Evolutionary conservation across 2,113 vertebrate genomes (phyloP), one percentile per base, ranked within the genome.

Genomic region (Prionailurus viverrinus): DNA sequence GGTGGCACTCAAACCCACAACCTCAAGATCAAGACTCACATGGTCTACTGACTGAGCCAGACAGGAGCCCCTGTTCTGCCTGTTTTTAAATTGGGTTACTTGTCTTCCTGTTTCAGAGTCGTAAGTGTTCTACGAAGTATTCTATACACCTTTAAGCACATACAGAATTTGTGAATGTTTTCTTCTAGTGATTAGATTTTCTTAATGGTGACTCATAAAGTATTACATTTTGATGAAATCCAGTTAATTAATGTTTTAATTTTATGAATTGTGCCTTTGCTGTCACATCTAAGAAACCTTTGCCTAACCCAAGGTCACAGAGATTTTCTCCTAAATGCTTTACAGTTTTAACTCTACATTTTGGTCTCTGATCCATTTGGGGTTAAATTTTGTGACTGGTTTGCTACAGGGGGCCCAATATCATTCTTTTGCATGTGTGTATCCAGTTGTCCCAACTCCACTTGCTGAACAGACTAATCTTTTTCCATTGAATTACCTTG

Each of bases 211-310:
- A 87, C 6, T 58, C 16, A 14, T 36, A 48, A 55, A 27, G 82
- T 41, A 91, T 55, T 73, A 87, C 33, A 27, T 95, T 91, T 41
- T 81, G 41, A 95, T 92, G 74, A 73, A 41, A 73, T 87, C 25
- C 27, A 63, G 27, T n/a, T 80, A 14, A 53, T 33, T 69, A 87
- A 41, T 66, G 76, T 76, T 55, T 48, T 33, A 48, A 68, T 39
- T 76, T 69, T 92, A 51, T 51, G 36, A 39, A 27, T 33, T 29
- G 19, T 61, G 27, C 33, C 83, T 94, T 92, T 63, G 76, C 78
- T 92, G 48, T 92, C 41, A 58, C 31, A 65, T 5, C 39, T 96
- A 76, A 51, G 76, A 92, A 92, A 41, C 1, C 1, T 55, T 41
- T 41, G 16, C 90, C 21, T 66, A 81, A 81, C 36, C 16, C 23